These are phyloP conservation scores for Lynx canadensis DNA, from an alignment of 2,113 vertebrate genomes.

Conservation along the genomic window DNA sequence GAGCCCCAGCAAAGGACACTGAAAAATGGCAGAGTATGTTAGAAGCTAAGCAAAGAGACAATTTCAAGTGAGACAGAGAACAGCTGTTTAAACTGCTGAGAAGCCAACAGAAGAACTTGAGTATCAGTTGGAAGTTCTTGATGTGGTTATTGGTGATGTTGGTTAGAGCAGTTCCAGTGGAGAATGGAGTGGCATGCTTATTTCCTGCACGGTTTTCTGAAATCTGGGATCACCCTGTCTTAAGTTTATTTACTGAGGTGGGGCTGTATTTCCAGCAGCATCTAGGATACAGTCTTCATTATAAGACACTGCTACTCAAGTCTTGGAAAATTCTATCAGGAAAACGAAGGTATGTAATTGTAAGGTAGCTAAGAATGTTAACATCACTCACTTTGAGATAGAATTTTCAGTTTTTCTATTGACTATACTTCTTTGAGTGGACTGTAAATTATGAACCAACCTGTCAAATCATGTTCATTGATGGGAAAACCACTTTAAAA, in stretches of 20 bases:
- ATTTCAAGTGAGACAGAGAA: neutral
- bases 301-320: constrained; percentile 3
- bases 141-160: neutral
- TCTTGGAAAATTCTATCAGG: constrained; percentile 22
- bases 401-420: constrained; percentile 61
- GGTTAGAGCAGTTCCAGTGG: neutral
- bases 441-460: constrained; percentile 72
- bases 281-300: neutral
- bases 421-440: constrained; percentile 41
- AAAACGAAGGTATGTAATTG: neutral
- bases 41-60: neutral
- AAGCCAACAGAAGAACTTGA: neutral
- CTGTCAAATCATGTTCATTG: constrained; percentile 42
- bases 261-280: constrained; percentile 58
- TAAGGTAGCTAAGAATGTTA: constrained; percentile 54
- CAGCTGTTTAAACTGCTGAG: neutral
- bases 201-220: neutral
- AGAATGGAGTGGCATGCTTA: neutral
- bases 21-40: neutral
- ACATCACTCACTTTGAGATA: neutral
- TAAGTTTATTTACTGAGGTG: neutral
- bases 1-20: neutral
- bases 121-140: neutral
- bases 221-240: neutral
- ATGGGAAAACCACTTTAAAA: constrained; percentile 68